Evolutionary conservation across 2,797 vertebrate species (phyloP).

Genomic region (Leucoraja ocellata): DNA sequence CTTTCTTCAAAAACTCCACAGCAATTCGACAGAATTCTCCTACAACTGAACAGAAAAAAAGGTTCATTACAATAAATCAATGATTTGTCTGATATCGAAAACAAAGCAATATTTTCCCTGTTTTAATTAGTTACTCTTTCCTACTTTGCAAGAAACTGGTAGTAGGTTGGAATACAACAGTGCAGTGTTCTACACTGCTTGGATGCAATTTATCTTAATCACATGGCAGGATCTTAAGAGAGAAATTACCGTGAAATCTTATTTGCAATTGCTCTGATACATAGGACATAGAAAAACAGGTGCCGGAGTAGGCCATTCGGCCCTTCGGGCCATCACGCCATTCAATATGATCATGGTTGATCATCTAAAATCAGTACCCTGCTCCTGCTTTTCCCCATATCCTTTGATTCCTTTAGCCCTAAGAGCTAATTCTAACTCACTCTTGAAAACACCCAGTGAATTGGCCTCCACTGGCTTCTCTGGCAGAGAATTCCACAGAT

Average conservation of each 20-base stretch:
- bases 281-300: no score
- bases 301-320: no score
- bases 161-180: neutral
- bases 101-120: neutral
- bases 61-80: neutral
- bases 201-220: neutral
- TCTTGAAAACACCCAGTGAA: no score
- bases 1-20: conserved; percentile 77
- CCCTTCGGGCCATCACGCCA: no score
- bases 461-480: no score
- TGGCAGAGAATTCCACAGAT: no score
- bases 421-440: no score
- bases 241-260: neutral
- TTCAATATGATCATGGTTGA: no score
- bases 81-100: neutral
- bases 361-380: no score
- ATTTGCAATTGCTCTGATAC: neutral
- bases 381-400: no score
- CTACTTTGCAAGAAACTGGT: neutral
- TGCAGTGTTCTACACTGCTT: neutral
- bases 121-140: neutral
- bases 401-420: no score
- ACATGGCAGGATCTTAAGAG: neutral
- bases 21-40: conserved; percentile 81
- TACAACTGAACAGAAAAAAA: conserved; percentile 60